phyloP scores from a whole-genome alignment of 2,888 invertebrate genomes.

The Stegana nigrithorax region DNA sequence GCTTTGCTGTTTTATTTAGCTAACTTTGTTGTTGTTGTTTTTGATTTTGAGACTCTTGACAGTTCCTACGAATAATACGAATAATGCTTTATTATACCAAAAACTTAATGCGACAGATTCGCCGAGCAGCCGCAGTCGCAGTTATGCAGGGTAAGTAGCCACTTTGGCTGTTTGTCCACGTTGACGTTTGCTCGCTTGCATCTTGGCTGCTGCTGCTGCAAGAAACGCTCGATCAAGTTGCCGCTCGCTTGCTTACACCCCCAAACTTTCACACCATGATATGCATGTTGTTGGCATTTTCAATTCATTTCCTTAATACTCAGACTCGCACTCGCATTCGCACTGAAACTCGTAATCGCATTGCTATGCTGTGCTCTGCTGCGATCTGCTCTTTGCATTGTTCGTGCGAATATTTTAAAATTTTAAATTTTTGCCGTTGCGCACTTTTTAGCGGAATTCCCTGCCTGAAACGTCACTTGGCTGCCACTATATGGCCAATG shows the following conservation, averaged over 20 bases:
- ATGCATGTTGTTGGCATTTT: slow-evolving; percentile 49
- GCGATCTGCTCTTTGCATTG: background rate
- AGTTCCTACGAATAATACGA: slow-evolving; percentile 25
- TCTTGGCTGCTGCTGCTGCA: background rate
- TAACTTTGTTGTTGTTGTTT: background rate
- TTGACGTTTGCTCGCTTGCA: background rate
- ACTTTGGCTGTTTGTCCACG: background rate
- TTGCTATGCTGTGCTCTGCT: too few species aligned
- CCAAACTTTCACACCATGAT: slow-evolving; percentile 49
- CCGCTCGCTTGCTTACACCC: slow-evolving; percentile 1
- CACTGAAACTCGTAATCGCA: too few species aligned
- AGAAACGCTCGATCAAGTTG: background rate
- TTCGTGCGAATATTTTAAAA: slow-evolving; percentile 59
- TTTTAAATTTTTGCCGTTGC: slow-evolving; percentile 45
- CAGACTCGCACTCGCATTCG: too few species aligned
- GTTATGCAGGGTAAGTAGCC: background rate
- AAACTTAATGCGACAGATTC: slow-evolving; percentile 27
- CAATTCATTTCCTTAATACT: slow-evolving; percentile 57
- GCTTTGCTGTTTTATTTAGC: background rate
- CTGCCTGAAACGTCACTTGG: slow-evolving; percentile 15
- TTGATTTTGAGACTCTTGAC: background rate
- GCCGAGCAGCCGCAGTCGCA: background rate
- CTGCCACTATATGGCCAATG: background rate
- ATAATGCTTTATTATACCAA: slow-evolving; percentile 24
- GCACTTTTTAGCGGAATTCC: slow-evolving; percentile 20